phyloP scores from a whole-genome alignment of 23 tunicate genomes.

The Oikopleura dioica region DNA sequence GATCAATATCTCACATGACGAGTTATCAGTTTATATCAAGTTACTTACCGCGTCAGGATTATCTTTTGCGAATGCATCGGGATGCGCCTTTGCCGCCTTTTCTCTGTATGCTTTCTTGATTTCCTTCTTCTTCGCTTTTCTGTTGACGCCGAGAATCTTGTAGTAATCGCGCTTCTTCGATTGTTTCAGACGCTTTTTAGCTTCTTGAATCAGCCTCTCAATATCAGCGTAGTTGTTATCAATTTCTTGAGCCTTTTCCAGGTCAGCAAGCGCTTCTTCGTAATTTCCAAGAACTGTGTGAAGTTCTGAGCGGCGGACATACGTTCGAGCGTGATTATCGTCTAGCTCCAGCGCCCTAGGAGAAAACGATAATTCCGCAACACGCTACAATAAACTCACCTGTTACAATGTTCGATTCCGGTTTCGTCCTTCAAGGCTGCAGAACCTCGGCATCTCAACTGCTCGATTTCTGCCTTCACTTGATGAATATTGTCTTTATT shows the following conservation, averaged over 20 bases:
- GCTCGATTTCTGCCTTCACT: background rate
- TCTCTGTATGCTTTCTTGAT: constrained; percentile 9
- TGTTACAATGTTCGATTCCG: background rate
- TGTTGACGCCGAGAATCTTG: constrained; percentile 69
- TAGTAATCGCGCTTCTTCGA: constrained; percentile 92
- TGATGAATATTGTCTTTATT: background rate
- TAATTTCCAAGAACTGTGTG: background rate
- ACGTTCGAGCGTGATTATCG: background rate
- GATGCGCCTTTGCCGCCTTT: background rate
- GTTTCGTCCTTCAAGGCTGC: background rate
- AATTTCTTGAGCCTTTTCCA: constrained; percentile 48
- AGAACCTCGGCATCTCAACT: background rate
- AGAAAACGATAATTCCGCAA: background rate
- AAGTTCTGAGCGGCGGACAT: background rate
- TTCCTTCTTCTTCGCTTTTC: constrained; percentile 18
- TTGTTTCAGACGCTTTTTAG: constrained; percentile 64
- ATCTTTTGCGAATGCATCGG: background rate
- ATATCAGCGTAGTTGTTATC: constrained; percentile 21
- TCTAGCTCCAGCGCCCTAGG: background rate
- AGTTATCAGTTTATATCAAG: background rate
- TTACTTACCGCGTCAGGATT: background rate
- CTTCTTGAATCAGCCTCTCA: constrained; percentile 21
- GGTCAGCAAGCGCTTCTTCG: constrained; percentile 40
- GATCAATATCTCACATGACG: background rate
- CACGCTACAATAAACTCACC: background rate